Evolutionary conservation across 2,888 invertebrate species (phyloP).

Genomic region (Hirudinaria manillensis): DNA sequence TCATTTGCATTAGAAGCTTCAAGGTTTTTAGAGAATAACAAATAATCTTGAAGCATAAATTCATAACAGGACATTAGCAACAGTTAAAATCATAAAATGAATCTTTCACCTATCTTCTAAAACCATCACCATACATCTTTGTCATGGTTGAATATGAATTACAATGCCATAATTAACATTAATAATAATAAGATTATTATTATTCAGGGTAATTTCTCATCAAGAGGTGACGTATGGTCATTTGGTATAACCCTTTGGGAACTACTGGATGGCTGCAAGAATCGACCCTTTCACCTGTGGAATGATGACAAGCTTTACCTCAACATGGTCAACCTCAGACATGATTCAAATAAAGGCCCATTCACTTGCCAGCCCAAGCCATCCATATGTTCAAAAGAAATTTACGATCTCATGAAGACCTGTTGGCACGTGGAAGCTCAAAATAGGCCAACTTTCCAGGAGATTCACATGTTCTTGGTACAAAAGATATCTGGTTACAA

Average conservation of each 20-base stretch:
- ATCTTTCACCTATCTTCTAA: no score
- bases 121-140: no score
- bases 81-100: no score
- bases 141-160: no score
- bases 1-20: not conserved
- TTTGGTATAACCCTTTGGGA: constrained; percentile 28
- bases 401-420: constrained; percentile 77
- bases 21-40: not conserved
- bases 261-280: constrained; percentile 13
- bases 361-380: constrained; percentile 62
- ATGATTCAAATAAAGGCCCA: not conserved
- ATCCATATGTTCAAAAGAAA: constrained; percentile 76
- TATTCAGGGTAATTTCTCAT: constrained; percentile 21
- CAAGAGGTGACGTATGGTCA: constrained; percentile 21
- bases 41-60: no score
- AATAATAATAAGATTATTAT: no score
- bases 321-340: not conserved
- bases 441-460: constrained; percentile 76
- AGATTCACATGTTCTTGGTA: constrained; percentile 73
- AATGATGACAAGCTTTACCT: constrained; percentile 2
- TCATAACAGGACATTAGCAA: no score
- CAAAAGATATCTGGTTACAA: constrained; percentile 39
- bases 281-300: not conserved
- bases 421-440: constrained; percentile 81
- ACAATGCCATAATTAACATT: no score